Evolutionary conservation across 2,113 vertebrate genomes (phyloP), one percentile per base, ranked within the genome.

Genomic region (Dicaeum eximium): DNA sequence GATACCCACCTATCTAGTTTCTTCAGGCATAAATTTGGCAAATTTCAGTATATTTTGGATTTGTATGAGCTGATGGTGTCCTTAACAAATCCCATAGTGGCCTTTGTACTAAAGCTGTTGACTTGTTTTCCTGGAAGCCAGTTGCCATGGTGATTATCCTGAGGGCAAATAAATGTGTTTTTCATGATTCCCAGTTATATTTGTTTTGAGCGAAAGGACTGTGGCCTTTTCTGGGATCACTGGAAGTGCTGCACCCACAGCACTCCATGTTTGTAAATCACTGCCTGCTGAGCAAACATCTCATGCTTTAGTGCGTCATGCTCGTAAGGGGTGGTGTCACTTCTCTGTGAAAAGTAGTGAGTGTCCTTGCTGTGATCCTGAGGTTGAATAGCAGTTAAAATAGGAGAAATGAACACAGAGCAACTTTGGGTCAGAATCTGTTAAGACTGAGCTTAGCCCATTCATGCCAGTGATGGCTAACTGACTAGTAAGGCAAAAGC

Each of bases 61-160:
- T 56, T 61, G 38, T 75, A 10, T 69, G n/a, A 81, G 11, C 65
- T 78, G 42, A 14, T 78, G 28, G 6, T 24, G 45, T 73, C 33
- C 51, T 91, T 72, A 66, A 69, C 37, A 47, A 87, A 54, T 79
- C 62, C 33, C 9, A 25, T 70, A n/a, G 80, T 19, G 57, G 30
- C 25, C 60, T 86, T 96, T 65, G 20, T 86, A 64, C 54, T 72
- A 44, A 62, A 80, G 48, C 50, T 83, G 67, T 79, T 90, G 65
- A 30, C 61, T 70, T 77, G 31, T 37, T 81, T 88, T 74, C 31
- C 31, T 79, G 89, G 38, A 71, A 88, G 47, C 16, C 31, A 33
- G 79, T 94, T 95, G 71, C 89, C 51, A n/a, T 50, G 47, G 66
- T 31, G 57, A 88, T 94, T 94, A 92, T 93, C 57, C 74, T 54